Evolutionary conservation across 2,797 vertebrate genomes (phyloP).

Genomic region (Erethizon dorsatum): DNA sequence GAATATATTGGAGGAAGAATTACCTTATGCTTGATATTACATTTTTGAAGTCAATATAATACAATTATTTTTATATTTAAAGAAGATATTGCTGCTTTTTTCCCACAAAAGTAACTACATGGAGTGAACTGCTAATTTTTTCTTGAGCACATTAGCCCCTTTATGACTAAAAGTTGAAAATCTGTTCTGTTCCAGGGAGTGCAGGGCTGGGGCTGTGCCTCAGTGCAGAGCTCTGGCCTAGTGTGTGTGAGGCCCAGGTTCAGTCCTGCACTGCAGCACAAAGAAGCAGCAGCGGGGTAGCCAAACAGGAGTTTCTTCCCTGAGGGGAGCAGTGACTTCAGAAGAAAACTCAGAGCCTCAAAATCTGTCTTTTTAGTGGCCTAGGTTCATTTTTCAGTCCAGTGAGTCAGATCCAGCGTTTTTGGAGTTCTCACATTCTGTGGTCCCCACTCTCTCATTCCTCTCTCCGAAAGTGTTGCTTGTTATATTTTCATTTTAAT

Average conservation of each 20-base stretch:
- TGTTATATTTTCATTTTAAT: conserved; percentile 58
- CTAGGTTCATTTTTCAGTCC: conserved; percentile 26
- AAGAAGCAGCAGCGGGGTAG: neutral
- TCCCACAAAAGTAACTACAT: neutral
- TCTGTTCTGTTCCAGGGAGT: neutral
- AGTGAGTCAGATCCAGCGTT: neutral
- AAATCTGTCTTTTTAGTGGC: neutral
- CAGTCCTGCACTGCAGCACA: neutral
- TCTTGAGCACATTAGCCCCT: neutral
- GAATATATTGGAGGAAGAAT: conserved; percentile 64
- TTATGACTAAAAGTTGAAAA: conserved; percentile 31
- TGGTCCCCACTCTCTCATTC: conserved; percentile 14
- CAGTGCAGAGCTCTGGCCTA: neutral
- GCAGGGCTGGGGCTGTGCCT: neutral
- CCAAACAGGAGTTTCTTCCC: conserved; percentile 36
- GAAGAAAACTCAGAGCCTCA: neutral
- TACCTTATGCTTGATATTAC: conserved; percentile 49
- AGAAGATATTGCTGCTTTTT: conserved; percentile 36
- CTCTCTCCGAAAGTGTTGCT: conserved; percentile 45
- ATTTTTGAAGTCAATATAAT: conserved; percentile 17
- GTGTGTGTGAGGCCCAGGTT: neutral
- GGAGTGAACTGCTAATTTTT: neutral
- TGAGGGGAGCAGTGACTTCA: conserved; percentile 5
- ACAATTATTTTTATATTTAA: conserved; percentile 32
- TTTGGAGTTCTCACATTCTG: conserved; percentile 38